Evolutionary conservation across 1,140 invertebrate species (phyloP).

Genomic region (Drosophila lacertosa): DNA sequence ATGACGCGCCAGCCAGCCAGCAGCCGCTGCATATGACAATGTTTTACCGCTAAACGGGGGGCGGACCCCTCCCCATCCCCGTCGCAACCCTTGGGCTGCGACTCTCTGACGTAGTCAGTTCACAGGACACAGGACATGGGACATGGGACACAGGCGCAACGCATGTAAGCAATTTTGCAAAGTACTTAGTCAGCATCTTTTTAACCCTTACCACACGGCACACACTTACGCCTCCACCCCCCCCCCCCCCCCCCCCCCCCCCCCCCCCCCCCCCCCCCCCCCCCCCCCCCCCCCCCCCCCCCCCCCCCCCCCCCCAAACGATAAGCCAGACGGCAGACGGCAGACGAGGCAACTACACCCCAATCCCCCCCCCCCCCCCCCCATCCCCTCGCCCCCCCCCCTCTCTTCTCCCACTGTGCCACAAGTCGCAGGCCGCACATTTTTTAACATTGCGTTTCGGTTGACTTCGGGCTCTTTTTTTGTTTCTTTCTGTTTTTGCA

Average conservation of each 20-base stretch:
- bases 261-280: too few relatives aligned
- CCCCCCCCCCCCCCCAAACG: constrained; percentile 14
- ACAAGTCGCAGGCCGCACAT: constrained; percentile 34
- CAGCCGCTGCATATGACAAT: constrained; percentile 64
- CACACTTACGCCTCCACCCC: neutral
- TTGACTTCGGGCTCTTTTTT: constrained; percentile 46
- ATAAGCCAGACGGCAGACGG: constrained; percentile 44
- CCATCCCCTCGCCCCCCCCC: neutral
- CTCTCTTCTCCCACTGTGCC: neutral
- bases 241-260: too few relatives aligned
- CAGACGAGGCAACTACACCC: neutral
- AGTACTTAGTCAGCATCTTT: constrained; percentile 81
- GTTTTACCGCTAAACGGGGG: constrained; percentile 65
- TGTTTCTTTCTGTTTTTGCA: constrained; percentile 41
- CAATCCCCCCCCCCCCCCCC: constrained; percentile 3
- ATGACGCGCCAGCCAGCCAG: constrained; percentile 35
- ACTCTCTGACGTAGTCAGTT: neutral
- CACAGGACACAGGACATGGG: constrained; percentile 41
- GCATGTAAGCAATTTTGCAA: constrained; percentile 79
- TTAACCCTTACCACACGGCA: constrained; percentile 53
- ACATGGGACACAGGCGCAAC: constrained; percentile 52
- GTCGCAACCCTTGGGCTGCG: neutral
- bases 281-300: too few relatives aligned
- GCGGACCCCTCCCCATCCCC: constrained; percentile 9
- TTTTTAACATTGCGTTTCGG: constrained; percentile 51